Evolutionary conservation across 1,140 invertebrate genomes (phyloP).

Genomic region (Heliconius congener): DNA sequence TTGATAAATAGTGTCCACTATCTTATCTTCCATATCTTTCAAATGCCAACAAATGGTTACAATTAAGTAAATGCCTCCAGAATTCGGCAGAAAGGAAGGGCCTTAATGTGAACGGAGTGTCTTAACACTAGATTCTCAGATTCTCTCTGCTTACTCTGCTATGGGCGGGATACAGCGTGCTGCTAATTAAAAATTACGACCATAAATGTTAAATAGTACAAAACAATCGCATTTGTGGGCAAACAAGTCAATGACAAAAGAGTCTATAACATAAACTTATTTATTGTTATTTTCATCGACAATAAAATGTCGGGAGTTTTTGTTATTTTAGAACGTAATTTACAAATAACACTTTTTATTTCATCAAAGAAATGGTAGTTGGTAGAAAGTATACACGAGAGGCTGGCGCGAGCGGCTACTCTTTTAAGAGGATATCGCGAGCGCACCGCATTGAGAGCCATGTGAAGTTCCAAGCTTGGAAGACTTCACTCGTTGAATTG

Average conservation of each 20-base stretch:
- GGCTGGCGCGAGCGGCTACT: not conserved
- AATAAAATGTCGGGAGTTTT: not conserved
- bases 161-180: no score
- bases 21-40: not conserved
- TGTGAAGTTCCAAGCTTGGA: constrained; percentile 40
- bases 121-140: no score
- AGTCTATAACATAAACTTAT: not conserved
- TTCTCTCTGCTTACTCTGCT: no score
- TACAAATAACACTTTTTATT: not conserved
- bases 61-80: not conserved
- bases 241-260: not conserved
- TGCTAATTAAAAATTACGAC: no score
- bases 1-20: not conserved
- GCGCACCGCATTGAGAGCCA: not conserved
- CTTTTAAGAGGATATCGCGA: constrained; percentile 4
- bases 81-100: no score
- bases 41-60: not conserved
- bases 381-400: not conserved
- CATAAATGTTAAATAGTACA: no score
- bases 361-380: not conserved
- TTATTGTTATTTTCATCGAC: not conserved
- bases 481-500: constrained; percentile 49
- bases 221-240: no score
- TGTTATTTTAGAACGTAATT: not conserved
- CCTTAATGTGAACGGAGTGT: no score